Conservation (phyloP, 2,113 vertebrate species). For the Triplophysa rosa region DNA sequence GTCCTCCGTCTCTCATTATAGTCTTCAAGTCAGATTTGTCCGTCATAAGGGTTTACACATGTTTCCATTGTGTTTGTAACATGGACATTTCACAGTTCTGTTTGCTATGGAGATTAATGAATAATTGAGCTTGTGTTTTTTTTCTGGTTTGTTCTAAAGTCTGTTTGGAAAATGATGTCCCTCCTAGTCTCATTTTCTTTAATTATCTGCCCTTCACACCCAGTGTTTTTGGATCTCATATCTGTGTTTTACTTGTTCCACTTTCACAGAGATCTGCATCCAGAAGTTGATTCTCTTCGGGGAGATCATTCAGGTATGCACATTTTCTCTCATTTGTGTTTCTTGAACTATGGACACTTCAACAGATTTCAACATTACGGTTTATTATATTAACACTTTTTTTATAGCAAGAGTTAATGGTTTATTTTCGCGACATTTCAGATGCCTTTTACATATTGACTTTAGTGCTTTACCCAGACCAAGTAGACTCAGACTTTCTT, state of each 20-base stretch:
- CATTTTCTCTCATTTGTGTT: neutral
- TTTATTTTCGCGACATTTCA: no score
- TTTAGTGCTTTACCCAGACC: no score
- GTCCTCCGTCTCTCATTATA: neutral
- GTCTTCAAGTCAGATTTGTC: neutral
- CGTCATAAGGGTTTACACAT: neutral
- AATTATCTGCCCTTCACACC: neutral
- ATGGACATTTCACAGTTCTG: neutral
- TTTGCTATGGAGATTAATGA: neutral
- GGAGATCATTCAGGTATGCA: neutral
- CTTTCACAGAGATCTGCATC: neutral
- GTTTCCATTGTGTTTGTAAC: neutral
- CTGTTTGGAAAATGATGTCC: neutral
- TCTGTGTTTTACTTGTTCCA: neutral
- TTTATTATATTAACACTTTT: no score
- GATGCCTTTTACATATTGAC: no score
- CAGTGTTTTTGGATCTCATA: neutral
- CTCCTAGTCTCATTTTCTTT: neutral
- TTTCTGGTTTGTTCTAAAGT: neutral
- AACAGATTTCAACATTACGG: no score
- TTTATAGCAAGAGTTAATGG: neutral
- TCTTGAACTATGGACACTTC: neutral
- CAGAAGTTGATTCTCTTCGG: neutral
- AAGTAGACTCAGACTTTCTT: no score
- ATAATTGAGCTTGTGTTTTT: neutral